Evolutionary conservation across 2,888 invertebrate species (phyloP), one percentile per base, ranked within the genome.

Genomic region (Scelioninae gen. 1): DNA sequence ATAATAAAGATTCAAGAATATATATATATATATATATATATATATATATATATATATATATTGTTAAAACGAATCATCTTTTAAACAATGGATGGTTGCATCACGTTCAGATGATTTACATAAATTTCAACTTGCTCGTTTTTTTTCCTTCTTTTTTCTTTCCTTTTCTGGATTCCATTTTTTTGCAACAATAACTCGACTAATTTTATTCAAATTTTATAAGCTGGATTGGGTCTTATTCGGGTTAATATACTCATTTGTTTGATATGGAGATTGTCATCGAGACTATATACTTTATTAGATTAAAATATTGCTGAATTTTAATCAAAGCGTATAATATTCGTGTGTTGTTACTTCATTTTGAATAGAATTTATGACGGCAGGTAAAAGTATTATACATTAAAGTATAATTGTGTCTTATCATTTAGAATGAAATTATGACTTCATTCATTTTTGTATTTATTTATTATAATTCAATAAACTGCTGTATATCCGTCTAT

Each of bases 1-100:
- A 75, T 62, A 62, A 72, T 45, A 72, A 72, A 49, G 51, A 51
- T 23, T 32, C 16, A 60, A 31, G 31, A 23, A 23, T 23, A 23
- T 38, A 11, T n/a, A n/a, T n/a, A n/a, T n/a, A n/a, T n/a, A n/a
- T n/a, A n/a, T n/a, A n/a, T n/a, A n/a, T n/a, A n/a, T n/a, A n/a
- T n/a, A n/a, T n/a, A n/a, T n/a, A n/a, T n/a, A n/a, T n/a, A n/a
- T n/a, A n/a, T n/a, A n/a, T n/a, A n/a, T n/a, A 69, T 56, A 47
- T 56, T 34, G 23, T 40, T 16, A 23, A 23, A 10, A 47, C n/a
- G 32, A 47, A 47, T 55, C 34, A 69, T 49, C 53, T 53, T 51
- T 60, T 47, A 56, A 65, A 51, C 40, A 40, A 53, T 53, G 31
- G 11, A 66, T 10, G 23, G n/a, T 53, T 53, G 65, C 65, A 15